These are phyloP conservation scores for Oxygymnocypris stewartii DNA, from an alignment of 2,113 vertebrate genomes.

Conservation along the genomic window DNA sequence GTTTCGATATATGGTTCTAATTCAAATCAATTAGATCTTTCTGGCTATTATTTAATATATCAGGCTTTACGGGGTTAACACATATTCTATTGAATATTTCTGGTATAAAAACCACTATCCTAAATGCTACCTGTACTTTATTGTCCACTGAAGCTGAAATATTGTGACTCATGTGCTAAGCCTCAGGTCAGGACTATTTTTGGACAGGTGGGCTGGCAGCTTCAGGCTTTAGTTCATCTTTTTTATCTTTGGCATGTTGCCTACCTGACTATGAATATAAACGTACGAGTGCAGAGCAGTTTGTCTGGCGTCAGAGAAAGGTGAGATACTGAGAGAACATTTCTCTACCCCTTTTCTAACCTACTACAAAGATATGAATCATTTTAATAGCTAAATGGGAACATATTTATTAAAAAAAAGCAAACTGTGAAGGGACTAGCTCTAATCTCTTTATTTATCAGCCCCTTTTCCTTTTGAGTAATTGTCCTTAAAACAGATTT, in stretches of 20 bases:
- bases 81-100: not conserved
- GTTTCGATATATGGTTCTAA: not conserved
- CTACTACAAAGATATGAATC: not conserved
- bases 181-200: constrained; percentile 35
- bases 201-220: constrained; percentile 4
- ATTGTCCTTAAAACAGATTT: not conserved
- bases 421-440: not conserved
- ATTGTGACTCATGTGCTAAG: constrained; percentile 7
- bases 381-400: not conserved
- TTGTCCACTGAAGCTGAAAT: not conserved
- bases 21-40: not conserved
- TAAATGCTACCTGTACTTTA: not conserved
- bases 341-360: not conserved
- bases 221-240: constrained; percentile 3
- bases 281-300: not conserved
- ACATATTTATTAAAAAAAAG: not conserved
- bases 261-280: not conserved
- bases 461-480: not conserved
- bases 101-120: not conserved
- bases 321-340: not conserved
- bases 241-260: not conserved
- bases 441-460: not conserved
- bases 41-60: not conserved
- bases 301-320: not conserved
- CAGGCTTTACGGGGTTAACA: not conserved